Evolutionary conservation across 2,797 vertebrate species (phyloP), one percentile per base, ranked within the genome.

Genomic region (Epinephelus coioides): DNA sequence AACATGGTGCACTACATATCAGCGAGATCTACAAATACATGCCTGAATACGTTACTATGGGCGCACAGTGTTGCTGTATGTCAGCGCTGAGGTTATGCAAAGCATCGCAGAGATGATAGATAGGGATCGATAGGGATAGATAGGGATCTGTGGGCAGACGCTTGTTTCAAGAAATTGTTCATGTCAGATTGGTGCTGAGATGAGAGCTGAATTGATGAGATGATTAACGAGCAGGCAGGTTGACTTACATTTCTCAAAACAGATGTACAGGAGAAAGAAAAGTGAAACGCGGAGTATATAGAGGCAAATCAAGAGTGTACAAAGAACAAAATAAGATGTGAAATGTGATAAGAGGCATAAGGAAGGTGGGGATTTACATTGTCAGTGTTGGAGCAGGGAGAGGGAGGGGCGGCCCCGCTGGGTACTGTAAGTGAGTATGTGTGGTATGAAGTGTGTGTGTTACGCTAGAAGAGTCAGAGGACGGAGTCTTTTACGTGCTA

Each of bases 41-140:
- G 72, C 80, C 79, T 61, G 53, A 72, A 78, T 81, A 73, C 55
- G 27, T 54, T 69, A 54, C 59, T 60, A 15, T 73, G 38, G 67
- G 56, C 6, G 3, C 57, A 53, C 71, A 47, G 61, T 44, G 50
- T 19, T 68, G 75, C 56, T 76, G 79, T 63, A 82, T 87, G 88
- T 90, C 86, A 86, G 70, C 60, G 64, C 73, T 61, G 27, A 78
- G 69, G 64, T 84, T 82, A 83, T 60, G 82, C 83, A 85, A 86
- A 85, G 85, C 76, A 38, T 78, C 71, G 69, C 6, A 19, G 50
- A 81, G 76, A 81, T 88, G 88, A 91, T 61, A 87, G 84, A 88
- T 21, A 21, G 21, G 21, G 21, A 21, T 21, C 21, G 21, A 21
- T 21, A 21, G 21, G 21, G 21, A 21, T 21, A 21, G 21, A 21